A percentile compares a stretch with the other conserved stretches of the same genome.
These are phyloP conservation scores for Clupea harengus DNA, from an alignment of 2,113 vertebrate genomes.

Conservation along the genomic window DNA sequence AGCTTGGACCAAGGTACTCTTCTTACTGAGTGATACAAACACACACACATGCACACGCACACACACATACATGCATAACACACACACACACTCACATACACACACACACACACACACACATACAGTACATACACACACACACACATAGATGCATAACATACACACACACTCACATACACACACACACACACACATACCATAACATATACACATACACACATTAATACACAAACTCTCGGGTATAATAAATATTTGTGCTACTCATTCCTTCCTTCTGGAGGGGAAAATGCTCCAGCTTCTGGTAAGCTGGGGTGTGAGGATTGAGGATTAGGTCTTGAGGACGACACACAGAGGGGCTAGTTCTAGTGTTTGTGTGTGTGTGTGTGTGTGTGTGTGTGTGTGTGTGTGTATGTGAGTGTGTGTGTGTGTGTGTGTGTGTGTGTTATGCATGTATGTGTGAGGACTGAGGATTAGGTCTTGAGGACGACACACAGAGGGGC, in stretches of 20 bases:
- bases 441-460: neutral
- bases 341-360: no score
- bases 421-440: no score
- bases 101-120: conserved; percentile 2
- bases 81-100: neutral
- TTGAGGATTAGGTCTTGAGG: no score
- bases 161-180: neutral
- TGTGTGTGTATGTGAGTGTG: no score
- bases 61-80: conserved; percentile 7
- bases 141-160: neutral
- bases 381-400: no score
- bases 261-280: no score
- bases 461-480: no score
- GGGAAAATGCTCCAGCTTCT: neutral
- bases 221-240: neutral
- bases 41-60: neutral
- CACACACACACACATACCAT: neutral
- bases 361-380: no score
- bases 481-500: no score
- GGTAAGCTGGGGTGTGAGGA: no score
- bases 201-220: neutral
- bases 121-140: neutral
- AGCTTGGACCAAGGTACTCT: conserved; percentile 59
- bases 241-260: no score
- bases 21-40: neutral